Conservation (phyloP, 2,888 invertebrate genomes). For the Drosophila vallismaia region DNA sequence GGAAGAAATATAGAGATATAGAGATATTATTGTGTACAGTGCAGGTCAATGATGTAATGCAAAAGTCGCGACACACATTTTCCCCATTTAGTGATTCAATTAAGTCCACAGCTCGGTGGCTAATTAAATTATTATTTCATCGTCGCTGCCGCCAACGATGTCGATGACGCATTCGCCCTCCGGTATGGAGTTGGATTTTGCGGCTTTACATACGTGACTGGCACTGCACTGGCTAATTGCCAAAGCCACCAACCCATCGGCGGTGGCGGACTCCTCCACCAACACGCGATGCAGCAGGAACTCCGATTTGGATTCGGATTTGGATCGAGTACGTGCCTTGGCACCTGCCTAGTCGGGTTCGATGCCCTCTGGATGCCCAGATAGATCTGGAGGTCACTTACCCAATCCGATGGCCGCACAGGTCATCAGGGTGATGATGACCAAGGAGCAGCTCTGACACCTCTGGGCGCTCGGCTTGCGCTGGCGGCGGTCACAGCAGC, state of each 20-base stretch:
- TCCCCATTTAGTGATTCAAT: slow-evolving; percentile 62
- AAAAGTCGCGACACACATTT: slow-evolving; percentile 19
- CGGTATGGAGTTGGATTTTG: slow-evolving; percentile 4
- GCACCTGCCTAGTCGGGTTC: not conserved
- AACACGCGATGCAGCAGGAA: slow-evolving; percentile 58
- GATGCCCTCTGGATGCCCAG: too few relatives aligned
- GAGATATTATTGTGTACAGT: not conserved
- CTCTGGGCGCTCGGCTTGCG: slow-evolving; percentile 85
- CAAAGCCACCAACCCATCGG: slow-evolving; percentile 28
- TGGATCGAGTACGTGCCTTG: slow-evolving; percentile 17
- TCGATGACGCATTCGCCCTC: slow-evolving; percentile 25
- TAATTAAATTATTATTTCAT: slow-evolving; percentile 70
- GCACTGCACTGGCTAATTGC: too few relatives aligned
- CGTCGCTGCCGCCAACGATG: slow-evolving; percentile 19
- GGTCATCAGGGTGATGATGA: slow-evolving; percentile 89
- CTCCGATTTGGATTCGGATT: not conserved
- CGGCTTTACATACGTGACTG: slow-evolving; percentile 33
- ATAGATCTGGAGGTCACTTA: slow-evolving; percentile 63
- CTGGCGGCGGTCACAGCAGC: slow-evolving; percentile 97
- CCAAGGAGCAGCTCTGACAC: slow-evolving; percentile 84
- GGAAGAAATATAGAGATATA: too few relatives aligned
- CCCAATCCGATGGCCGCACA: slow-evolving; percentile 95
- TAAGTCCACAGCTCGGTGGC: slow-evolving; percentile 40
- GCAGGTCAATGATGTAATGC: slow-evolving; percentile 39
- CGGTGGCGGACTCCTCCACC: slow-evolving; percentile 24